Evolutionary conservation across 1,140 invertebrate species (phyloP).

Genomic region (Cotesia vestalis): DNA sequence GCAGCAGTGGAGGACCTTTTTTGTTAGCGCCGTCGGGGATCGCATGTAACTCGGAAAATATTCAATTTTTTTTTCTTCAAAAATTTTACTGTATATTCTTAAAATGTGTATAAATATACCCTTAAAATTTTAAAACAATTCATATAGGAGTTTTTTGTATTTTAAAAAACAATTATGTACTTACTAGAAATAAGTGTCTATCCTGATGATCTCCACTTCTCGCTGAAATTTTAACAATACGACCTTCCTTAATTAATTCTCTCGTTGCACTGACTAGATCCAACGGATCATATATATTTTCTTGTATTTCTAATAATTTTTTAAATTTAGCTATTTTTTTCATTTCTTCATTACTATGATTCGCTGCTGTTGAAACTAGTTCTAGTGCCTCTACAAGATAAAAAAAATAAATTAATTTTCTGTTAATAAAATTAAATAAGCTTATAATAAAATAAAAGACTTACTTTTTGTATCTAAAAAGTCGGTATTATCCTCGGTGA

Average conservation of each 20-base stretch:
- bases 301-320: constrained; percentile 64
- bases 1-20: no score
- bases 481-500: constrained; percentile 70
- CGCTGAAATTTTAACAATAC: constrained; percentile 74
- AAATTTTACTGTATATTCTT: no score
- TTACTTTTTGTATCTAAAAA: constrained; percentile 72
- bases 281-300: constrained; percentile 68
- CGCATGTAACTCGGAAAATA: no score
- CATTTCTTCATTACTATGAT: constrained; percentile 80
- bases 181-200: constrained; percentile 77
- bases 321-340: constrained; percentile 67
- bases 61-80: no score
- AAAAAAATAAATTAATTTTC: constrained; percentile 36
- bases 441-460: constrained; percentile 29
- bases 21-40: no score
- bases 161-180: constrained; percentile 34
- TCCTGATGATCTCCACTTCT: constrained; percentile 74
- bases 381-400: constrained; percentile 68
- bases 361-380: constrained; percentile 78
- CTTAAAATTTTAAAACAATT: no score
- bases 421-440: constrained; percentile 20
- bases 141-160: no score
- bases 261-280: constrained; percentile 77
- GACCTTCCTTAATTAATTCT: constrained; percentile 74
- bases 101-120: no score